phyloP scores from a whole-genome alignment of 2,888 invertebrate species.

The Osmoderma eremita region DNA sequence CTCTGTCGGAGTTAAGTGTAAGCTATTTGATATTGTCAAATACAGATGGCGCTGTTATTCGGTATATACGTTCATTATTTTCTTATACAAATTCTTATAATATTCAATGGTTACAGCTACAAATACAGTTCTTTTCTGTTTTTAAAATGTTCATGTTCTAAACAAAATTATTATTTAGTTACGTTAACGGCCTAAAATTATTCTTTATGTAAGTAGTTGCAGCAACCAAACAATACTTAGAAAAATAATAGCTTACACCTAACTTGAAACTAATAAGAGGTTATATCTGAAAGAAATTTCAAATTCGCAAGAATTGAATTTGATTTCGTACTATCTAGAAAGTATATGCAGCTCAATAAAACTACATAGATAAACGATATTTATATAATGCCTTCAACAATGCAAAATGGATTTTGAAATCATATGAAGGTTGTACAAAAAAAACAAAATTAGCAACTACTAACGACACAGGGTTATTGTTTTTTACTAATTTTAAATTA shows the following conservation, averaged over 20 bases:
- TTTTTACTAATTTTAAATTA: neutral
- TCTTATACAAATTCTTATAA: no score
- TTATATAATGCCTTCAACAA: slow-evolving; percentile 58
- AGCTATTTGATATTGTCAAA: neutral
- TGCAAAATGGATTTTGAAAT: slow-evolving; percentile 55
- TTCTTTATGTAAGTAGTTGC: no score
- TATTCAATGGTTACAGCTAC: no score
- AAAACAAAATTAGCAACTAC: slow-evolving; percentile 3
- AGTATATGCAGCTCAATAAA: slow-evolving; percentile 53
- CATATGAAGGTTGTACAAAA: neutral
- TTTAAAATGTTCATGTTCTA: no score
- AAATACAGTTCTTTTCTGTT: no score
- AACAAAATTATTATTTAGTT: no score
- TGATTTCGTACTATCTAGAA: slow-evolving; percentile 46
- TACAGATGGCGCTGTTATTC: no score
- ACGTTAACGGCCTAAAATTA: no score
- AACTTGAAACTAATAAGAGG: neutral
- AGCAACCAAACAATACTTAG: neutral
- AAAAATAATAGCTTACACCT: slow-evolving; percentile 5
- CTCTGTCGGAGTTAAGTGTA: slow-evolving; percentile 8
- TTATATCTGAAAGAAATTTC: slow-evolving; percentile 3
- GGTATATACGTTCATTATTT: no score
- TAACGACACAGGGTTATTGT: slow-evolving; percentile 7
- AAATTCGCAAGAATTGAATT: neutral
- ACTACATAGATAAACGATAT: slow-evolving; percentile 27